phyloP scores from a whole-genome alignment of 53 echinoderm and acorn worm genomes.

The Holothuria scabra region DNA sequence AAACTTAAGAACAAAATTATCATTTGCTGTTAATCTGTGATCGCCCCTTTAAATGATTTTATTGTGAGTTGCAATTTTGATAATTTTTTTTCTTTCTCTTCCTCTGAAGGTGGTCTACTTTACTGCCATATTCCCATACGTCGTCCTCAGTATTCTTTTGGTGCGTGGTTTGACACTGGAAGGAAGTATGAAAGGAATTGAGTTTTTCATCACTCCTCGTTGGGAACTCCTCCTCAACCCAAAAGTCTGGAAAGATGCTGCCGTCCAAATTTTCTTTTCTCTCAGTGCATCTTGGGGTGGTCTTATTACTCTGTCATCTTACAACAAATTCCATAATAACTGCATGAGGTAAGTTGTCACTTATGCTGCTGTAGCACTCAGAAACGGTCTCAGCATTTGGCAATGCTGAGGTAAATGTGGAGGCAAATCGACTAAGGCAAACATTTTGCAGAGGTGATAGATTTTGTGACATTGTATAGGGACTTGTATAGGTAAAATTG shows the following conservation, averaged over 20 bases:
- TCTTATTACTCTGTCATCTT: conserved; percentile 94
- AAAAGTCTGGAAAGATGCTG: conserved; percentile 99
- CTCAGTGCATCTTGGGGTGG: conserved; percentile 98
- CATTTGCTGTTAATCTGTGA: no score
- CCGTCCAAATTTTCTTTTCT: conserved; percentile 98
- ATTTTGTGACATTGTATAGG: no score
- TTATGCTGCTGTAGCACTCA: no score
- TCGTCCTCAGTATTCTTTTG: conserved; percentile 81
- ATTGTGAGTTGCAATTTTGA: background rate
- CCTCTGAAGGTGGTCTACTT: conserved; percentile 83
- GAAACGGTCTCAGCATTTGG: no score
- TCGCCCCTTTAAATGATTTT: background rate
- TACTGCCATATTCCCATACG: conserved; percentile 91
- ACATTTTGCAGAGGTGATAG: no score
- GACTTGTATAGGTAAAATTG: no score
- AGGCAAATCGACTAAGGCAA: no score
- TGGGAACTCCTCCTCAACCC: conserved; percentile 78
- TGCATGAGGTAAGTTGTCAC: conserved; percentile 91
- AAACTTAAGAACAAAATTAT: no score
- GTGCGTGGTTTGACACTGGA: conserved; percentile 85
- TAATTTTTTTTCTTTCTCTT: background rate
- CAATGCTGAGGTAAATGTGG: no score
- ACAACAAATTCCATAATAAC: conserved; percentile 93
- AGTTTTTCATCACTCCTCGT: conserved; percentile 79
- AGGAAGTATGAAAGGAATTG: conserved; percentile 69